Evolutionary conservation across 1,140 invertebrate species (phyloP), one percentile per base, ranked within the genome.

Genomic region (Pomacea maculata): DNA sequence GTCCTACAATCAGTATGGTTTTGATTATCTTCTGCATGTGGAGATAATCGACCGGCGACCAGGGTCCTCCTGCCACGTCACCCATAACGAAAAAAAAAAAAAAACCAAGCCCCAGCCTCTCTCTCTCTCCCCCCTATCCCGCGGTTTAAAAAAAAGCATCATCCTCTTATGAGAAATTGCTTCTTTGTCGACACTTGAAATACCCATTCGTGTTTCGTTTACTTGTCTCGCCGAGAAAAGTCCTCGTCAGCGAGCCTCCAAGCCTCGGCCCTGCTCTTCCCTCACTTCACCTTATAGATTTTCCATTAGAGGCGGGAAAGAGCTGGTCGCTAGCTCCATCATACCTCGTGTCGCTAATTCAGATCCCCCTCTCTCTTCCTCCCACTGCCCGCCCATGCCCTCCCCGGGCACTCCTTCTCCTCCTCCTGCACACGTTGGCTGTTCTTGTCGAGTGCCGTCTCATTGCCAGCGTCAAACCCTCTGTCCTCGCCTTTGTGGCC

Each of bases 341-440:
- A n/a, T 70, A 25, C 71, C n/a, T 71, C 71, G 34, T 75, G 68
- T 80, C 52, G 55, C 72, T 80, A 55, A 73, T 34, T 55, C 72
- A 74, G 54, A 61, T 74, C 54, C 63, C 52, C 64, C 54, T 80
- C 65, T 14, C 70, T 74, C 71, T 78, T 61, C 63, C 75, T 73
- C 71, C 71, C 57, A 55, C 75, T 75, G 19, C 70, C 67, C 74
- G 55, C 74, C 75, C 74, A 61, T 19, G 9, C 8, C 68, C 80
- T 78, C 64, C 75, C 68, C 55, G 14, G 5, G 65, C 65, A 19
- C 57, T 61, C 57, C 57, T 61, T 52, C 63, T 70, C 34, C 80
- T 70, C 12, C 6, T 19, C 68, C 75, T 54, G 75, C 71, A 71
- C 80, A 63, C 57, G 25, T 71, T 78, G 61, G 61, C 63, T 77